phyloP scores from a whole-genome alignment of 2,888 invertebrate genomes.

The Drosophila anomelani region DNA sequence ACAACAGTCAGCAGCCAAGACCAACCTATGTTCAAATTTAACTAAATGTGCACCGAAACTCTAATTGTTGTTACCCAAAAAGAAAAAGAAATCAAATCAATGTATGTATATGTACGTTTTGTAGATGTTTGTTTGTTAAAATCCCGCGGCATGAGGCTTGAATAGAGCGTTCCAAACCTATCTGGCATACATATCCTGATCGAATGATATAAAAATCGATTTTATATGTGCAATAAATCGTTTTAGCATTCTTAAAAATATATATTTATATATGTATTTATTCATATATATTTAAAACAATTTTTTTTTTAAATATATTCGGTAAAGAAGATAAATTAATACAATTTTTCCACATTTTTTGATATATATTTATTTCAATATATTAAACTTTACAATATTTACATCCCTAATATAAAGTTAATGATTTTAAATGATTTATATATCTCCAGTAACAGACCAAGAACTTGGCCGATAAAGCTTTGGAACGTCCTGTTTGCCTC shows the following conservation, averaged over 20 bases:
- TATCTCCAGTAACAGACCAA: background rate
- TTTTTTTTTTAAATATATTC: background rate
- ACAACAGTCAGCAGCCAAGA: slow-evolving; percentile 24
- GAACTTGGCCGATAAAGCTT: background rate
- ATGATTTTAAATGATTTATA: background rate
- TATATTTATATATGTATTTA: too few relatives aligned
- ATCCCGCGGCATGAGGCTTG: background rate
- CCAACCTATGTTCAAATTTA: slow-evolving; percentile 34
- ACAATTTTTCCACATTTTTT: background rate
- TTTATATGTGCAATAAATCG: background rate
- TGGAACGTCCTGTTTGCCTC: background rate
- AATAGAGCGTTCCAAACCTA: slow-evolving; percentile 12
- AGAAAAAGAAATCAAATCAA: slow-evolving; percentile 28
- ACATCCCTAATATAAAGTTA: background rate
- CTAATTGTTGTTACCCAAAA: slow-evolving; percentile 60
- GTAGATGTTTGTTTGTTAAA: slow-evolving; percentile 44
- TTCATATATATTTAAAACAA: background rate
- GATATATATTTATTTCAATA: background rate
- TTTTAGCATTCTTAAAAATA: background rate
- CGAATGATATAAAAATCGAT: background rate
- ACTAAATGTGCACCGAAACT: slow-evolving; percentile 35
- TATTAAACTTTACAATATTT: background rate
- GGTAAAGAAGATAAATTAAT: background rate
- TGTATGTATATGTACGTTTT: slow-evolving; percentile 42
- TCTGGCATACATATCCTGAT: slow-evolving; percentile 27